Percentiles rank a stretch among this genome's conserved stretches.
These are phyloP conservation scores for Monochamus saltuarius DNA, from an alignment of 1,140 invertebrate genomes.

Conservation along the genomic window DNA sequence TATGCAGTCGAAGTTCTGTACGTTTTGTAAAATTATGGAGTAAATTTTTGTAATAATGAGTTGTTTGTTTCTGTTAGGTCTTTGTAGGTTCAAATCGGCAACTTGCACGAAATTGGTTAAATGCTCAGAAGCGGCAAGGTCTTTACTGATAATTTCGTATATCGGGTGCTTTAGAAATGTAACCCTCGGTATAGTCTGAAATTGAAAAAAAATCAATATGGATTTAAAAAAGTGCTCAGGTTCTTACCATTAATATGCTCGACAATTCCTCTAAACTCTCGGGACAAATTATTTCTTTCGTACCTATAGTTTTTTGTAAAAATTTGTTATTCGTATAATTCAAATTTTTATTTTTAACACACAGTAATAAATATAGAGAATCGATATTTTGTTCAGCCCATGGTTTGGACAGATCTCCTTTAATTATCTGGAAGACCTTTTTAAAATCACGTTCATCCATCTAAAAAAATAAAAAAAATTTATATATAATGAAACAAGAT, in stretches of 20 bases:
- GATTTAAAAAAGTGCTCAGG: slow-evolving; percentile 27
- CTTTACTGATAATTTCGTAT: slow-evolving; percentile 58
- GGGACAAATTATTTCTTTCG: slow-evolving; percentile 56
- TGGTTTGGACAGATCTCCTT: slow-evolving; percentile 60
- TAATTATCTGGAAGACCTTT: slow-evolving; percentile 59
- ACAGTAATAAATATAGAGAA: slow-evolving; percentile 56
- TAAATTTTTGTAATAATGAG: slow-evolving; percentile 51
- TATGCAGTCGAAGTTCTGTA: slow-evolving; percentile 28
- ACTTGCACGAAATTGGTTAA: slow-evolving; percentile 57
- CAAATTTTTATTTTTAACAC: slow-evolving; percentile 54
- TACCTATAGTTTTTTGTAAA: slow-evolving; percentile 58
- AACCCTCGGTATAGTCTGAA: slow-evolving; percentile 61
- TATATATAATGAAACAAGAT: slow-evolving; percentile 16
- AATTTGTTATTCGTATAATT: slow-evolving; percentile 54
- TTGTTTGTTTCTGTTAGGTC: slow-evolving; percentile 62
- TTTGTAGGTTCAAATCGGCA: slow-evolving; percentile 59
- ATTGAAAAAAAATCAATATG: slow-evolving; percentile 24
- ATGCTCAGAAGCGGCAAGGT: slow-evolving; percentile 54
- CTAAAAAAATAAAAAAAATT: slow-evolving; percentile 45
- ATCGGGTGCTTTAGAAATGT: slow-evolving; percentile 61
- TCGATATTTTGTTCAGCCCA: slow-evolving; percentile 56
- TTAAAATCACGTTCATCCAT: slow-evolving; percentile 56
- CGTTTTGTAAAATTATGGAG: slow-evolving; percentile 33
- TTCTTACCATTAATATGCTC: slow-evolving; percentile 64
- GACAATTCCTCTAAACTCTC: slow-evolving; percentile 58